Percentiles rank a stretch among this genome's conserved stretches.
Conservation (phyloP, 2,113 vertebrate species). For the Oncorhynchus gorbuscha region DNA sequence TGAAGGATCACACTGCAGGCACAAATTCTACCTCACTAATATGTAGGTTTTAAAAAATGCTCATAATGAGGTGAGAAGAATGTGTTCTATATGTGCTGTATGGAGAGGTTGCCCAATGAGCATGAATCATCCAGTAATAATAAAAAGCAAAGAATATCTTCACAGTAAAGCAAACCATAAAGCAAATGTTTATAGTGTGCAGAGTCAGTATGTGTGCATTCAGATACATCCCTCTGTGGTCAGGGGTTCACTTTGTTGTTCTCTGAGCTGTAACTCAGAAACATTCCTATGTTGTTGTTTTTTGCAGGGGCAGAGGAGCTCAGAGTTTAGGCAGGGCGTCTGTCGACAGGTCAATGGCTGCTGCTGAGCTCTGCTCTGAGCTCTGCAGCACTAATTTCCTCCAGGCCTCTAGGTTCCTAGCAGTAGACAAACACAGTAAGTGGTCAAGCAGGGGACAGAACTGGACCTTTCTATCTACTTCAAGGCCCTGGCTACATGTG, state of each 20-base stretch:
- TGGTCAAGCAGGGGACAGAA: constrained; percentile 58
- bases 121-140: not conserved
- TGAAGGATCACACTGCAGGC: not conserved
- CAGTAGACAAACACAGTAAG: constrained; percentile 66
- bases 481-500: constrained; percentile 75
- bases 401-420: constrained; percentile 6
- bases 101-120: not conserved
- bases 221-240: not conserved
- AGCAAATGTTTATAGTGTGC: not conserved
- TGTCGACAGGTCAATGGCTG: constrained; percentile 5
- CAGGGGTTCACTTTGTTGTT: constrained; percentile 1
- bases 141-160: not conserved
- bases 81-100: not conserved
- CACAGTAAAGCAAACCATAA: not conserved
- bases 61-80: not conserved
- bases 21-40: not conserved
- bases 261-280: not conserved
- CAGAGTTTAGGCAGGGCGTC: not conserved
- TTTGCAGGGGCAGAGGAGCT: not conserved
- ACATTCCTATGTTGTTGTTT: not conserved
- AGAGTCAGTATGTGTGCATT: not conserved
- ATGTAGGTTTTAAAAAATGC: not conserved
- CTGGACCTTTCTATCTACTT: constrained; percentile 71
- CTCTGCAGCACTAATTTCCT: constrained; percentile 6
- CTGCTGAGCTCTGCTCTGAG: not conserved